Conservation (phyloP, 2,797 vertebrate species). For the Hozukius guyotensis region DNA sequence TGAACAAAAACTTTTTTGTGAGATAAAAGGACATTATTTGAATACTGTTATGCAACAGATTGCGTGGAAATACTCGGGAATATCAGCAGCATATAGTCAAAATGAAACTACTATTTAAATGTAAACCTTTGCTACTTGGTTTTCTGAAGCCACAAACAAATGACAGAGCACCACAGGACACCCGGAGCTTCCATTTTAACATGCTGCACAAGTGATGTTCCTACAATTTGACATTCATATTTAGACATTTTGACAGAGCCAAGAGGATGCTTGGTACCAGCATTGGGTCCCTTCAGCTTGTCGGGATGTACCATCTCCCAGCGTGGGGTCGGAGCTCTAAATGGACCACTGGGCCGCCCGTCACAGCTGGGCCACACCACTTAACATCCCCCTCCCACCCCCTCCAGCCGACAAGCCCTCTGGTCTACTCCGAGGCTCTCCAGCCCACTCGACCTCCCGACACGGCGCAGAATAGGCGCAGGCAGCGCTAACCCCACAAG, state of each 20-base stretch:
- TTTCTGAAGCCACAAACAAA: conserved; percentile 27
- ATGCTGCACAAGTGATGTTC: conserved; percentile 59
- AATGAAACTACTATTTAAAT: conserved; percentile 15
- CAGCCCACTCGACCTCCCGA: conserved; percentile 83
- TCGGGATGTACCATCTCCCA: conserved; percentile 66
- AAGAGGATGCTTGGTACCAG: conserved; percentile 24
- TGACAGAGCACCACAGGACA: conserved; percentile 53
- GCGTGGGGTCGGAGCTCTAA: conserved; percentile 67
- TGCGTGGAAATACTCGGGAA: conserved; percentile 19
- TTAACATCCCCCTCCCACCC: conserved; percentile 70
- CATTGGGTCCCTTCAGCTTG: conserved; percentile 32
- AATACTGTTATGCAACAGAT: conserved; percentile 43
- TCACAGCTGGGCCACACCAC: conserved; percentile 81
- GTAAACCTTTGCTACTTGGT: neutral
- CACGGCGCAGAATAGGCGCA: conserved; percentile 73
- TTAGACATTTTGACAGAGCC: conserved; percentile 61
- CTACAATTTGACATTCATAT: conserved; percentile 60
- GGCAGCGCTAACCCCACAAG: conserved; percentile 64
- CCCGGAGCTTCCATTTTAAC: conserved; percentile 48
- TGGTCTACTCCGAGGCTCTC: conserved; percentile 56
- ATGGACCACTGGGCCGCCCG: conserved; percentile 77
- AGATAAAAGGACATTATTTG: conserved; percentile 52
- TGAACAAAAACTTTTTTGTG: conserved; percentile 64
- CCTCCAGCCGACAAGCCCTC: conserved; percentile 50
- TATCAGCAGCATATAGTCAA: neutral